Evolutionary conservation across 2,888 invertebrate species (phyloP).

Genomic region (Lutraria lutraria): DNA sequence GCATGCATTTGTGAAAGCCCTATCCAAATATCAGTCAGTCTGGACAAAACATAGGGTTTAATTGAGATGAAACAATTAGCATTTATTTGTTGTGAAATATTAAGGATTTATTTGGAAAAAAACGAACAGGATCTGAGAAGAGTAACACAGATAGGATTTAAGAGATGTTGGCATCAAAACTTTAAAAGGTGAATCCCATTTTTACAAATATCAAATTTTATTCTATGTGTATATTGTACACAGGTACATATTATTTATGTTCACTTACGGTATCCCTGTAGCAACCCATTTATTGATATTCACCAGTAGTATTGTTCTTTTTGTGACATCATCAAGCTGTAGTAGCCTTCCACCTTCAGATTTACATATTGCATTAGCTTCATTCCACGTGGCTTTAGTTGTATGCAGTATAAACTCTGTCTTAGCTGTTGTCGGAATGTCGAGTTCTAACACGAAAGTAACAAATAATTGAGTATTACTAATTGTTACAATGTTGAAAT

Average conservation of each 20-base stretch:
- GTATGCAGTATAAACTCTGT: conserved; percentile 22
- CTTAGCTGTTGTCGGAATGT: conserved; percentile 39
- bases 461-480: no score
- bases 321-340: conserved; percentile 32
- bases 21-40: conserved; percentile 33
- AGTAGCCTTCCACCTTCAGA: conserved; percentile 30
- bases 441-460: not conserved
- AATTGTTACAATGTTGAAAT: no score
- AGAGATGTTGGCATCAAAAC: no score
- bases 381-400: conserved; percentile 28
- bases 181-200: no score
- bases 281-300: conserved; percentile 25
- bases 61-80: no score
- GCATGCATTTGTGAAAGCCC: conserved; percentile 34
- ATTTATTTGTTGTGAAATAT: no score
- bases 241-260: no score
- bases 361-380: conserved; percentile 27
- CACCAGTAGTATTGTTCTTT: conserved; percentile 23
- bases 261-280: conserved; percentile 5
- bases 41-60: not conserved
- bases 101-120: no score
- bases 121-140: no score
- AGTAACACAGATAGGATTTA: no score
- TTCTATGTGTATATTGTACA: no score
- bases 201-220: no score